Evolutionary conservation across 2,888 invertebrate genomes (phyloP).

Genomic region (Yponomeuta cagnagella): DNA sequence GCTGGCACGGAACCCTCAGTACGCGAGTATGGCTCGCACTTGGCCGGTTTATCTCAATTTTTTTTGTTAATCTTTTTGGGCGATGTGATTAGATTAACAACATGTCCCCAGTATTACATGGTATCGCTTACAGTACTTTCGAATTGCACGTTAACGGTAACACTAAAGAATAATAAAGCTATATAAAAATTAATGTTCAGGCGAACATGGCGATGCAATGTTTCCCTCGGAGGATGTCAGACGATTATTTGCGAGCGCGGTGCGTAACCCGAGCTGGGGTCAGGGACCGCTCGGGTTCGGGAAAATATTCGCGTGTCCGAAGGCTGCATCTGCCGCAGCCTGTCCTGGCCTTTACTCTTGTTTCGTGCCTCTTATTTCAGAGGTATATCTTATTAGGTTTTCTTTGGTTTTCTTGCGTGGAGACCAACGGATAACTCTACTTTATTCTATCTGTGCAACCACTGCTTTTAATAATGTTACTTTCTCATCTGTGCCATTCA

Average conservation of each 20-base stretch:
- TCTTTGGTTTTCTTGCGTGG: too few species aligned
- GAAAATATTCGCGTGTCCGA: slow-evolving; percentile 53
- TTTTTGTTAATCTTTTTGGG: too few species aligned
- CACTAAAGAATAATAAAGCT: neutral
- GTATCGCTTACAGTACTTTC: too few species aligned
- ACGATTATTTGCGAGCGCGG: slow-evolving; percentile 16
- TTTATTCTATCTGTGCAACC: too few species aligned
- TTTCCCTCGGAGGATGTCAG: slow-evolving; percentile 5
- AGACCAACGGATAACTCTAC: too few species aligned
- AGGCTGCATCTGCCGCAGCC: slow-evolving; percentile 39
- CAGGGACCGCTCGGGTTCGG: slow-evolving; percentile 69
- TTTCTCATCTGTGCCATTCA: too few species aligned
- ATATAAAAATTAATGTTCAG: neutral
- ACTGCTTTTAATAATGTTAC: too few species aligned
- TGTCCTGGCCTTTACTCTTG: slow-evolving; percentile 24
- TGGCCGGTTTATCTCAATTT: too few species aligned
- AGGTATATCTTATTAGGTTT: neutral
- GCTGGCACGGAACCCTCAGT: too few species aligned
- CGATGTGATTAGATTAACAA: too few species aligned
- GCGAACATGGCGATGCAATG: neutral
- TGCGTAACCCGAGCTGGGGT: slow-evolving; percentile 31
- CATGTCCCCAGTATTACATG: too few species aligned
- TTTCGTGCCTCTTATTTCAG: neutral
- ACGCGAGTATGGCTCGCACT: too few species aligned
- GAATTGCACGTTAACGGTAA: neutral